phyloP scores from a whole-genome alignment of 2,888 invertebrate species.

The Selenia dentaria region DNA sequence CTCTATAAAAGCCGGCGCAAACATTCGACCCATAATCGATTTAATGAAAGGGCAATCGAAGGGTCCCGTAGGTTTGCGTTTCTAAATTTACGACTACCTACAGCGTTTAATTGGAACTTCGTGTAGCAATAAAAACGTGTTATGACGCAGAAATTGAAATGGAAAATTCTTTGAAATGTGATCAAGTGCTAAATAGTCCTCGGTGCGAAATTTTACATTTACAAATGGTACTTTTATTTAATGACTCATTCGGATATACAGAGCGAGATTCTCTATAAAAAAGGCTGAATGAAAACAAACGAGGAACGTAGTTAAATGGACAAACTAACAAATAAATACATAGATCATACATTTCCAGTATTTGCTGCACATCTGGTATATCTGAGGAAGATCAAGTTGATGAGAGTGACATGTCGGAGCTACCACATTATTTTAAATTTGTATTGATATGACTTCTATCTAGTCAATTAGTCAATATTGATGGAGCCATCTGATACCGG shows the following conservation, averaged over 20 bases:
- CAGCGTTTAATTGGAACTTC: conserved; percentile 76
- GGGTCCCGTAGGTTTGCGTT: conserved; percentile 67
- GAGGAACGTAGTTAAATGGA: too few relatives aligned
- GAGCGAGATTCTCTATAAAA: conserved; percentile 39
- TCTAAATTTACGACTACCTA: conserved; percentile 75
- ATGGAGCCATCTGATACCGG: too few relatives aligned
- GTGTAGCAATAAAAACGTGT: conserved; percentile 74
- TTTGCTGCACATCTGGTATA: too few relatives aligned
- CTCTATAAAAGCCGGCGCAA: conserved; percentile 67
- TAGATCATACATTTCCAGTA: too few relatives aligned
- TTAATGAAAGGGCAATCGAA: conserved; percentile 77
- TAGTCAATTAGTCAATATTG: too few relatives aligned
- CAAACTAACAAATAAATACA: too few relatives aligned
- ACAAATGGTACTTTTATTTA: conserved; percentile 49
- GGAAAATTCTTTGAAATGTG: conserved; percentile 52
- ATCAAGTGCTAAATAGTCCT: conserved; percentile 51
- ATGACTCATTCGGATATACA: conserved; percentile 29
- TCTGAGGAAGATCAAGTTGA: too few relatives aligned
- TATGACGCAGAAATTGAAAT: conserved; percentile 71
- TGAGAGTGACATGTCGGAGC: too few relatives aligned
- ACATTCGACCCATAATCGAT: conserved; percentile 70
- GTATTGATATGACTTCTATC: too few relatives aligned
- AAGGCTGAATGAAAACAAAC: too few relatives aligned
- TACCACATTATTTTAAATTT: too few relatives aligned
- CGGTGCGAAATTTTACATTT: conserved; percentile 44